A percentile compares a stretch with the other conserved stretches of the same genome.
Evolutionary conservation across 2,113 vertebrate genomes (phyloP).

Genomic region (Rhadina sibilatrix): DNA sequence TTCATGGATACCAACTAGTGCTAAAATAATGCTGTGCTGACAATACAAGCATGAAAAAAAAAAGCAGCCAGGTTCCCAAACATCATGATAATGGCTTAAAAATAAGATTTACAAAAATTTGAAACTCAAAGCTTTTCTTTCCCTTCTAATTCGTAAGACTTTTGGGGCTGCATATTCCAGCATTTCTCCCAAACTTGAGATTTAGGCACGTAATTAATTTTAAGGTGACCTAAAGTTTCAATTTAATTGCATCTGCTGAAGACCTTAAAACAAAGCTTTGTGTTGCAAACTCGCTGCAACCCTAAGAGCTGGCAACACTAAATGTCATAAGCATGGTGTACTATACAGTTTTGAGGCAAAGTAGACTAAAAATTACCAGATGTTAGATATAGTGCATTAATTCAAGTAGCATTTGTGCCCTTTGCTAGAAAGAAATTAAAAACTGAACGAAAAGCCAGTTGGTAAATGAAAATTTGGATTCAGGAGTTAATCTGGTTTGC

Average conservation of each 20-base stretch:
- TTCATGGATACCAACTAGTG: constrained; percentile 49
- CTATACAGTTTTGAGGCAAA: neutral
- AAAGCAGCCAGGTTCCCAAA: neutral
- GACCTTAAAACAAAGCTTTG: constrained; percentile 14
- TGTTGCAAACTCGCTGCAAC: neutral
- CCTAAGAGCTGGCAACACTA: neutral
- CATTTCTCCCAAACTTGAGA: neutral
- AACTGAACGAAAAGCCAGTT: constrained; percentile 18
- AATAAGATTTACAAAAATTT: neutral
- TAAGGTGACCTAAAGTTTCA: neutral
- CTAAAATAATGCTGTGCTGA: constrained; percentile 46
- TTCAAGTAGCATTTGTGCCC: neutral
- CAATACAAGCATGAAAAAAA: neutral
- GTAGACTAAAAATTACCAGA: neutral
- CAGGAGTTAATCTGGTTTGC: neutral
- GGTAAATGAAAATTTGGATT: neutral
- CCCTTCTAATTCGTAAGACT: neutral
- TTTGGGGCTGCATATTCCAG: neutral
- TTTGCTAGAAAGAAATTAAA: neutral
- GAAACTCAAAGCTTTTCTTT: neutral
- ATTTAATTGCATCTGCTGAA: neutral
- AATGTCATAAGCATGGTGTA: neutral
- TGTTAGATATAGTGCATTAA: neutral
- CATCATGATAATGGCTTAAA: neutral
- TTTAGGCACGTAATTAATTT: neutral